A percentile compares a stretch with the other conserved stretches of the same genome.
phyloP scores from a whole-genome alignment of 2,113 vertebrate genomes.

The Saccopteryx bilineata region DNA sequence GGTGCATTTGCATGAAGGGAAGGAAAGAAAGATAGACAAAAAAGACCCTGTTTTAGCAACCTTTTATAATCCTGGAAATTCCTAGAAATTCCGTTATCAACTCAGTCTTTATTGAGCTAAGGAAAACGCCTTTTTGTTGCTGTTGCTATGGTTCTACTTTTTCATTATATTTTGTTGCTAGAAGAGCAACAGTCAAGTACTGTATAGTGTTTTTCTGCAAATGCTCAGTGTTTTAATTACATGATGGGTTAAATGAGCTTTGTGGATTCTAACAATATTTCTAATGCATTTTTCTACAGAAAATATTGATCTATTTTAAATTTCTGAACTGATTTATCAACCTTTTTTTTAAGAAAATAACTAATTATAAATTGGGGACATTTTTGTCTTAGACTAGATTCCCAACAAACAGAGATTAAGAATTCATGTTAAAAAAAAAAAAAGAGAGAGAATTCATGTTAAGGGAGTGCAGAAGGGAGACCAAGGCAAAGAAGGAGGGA shows the following conservation, averaged over 20 bases:
- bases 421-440: neutral
- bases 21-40: slow-evolving; percentile 1
- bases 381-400: neutral
- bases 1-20: neutral
- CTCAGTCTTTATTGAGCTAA: neutral
- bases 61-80: slow-evolving; percentile 49
- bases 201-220: slow-evolving; percentile 1
- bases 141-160: neutral
- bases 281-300: slow-evolving; percentile 14
- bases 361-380: neutral
- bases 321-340: neutral
- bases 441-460: neutral
- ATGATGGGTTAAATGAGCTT: neutral
- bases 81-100: neutral
- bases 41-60: neutral
- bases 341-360: neutral
- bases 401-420: slow-evolving; percentile 4
- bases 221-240: neutral
- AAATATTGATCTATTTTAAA: neutral
- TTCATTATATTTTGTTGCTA: neutral
- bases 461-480: neutral
- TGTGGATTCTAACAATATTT: neutral
- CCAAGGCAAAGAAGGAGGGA: neutral
- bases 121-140: neutral
- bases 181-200: neutral